Conservation (phyloP, 2,888 invertebrate genomes). For the Ophion obscuratus region DNA sequence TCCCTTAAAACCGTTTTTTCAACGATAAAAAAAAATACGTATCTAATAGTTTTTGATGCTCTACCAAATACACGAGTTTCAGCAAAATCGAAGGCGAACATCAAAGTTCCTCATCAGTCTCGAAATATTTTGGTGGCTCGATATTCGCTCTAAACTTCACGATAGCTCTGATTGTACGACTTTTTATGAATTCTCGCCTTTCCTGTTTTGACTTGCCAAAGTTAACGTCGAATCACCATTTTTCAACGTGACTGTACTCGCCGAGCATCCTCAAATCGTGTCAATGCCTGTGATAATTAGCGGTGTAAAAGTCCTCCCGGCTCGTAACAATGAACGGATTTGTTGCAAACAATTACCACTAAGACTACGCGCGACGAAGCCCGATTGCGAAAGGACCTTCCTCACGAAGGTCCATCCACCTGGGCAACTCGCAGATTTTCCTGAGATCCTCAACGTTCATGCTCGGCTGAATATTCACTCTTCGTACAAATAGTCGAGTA, state of each 20-base stretch:
- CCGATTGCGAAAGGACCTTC: constrained; percentile 36
- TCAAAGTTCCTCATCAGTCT: no score
- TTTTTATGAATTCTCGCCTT: not conserved
- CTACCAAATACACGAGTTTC: no score
- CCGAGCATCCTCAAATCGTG: constrained; percentile 67
- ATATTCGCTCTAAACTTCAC: no score
- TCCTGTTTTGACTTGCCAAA: not conserved
- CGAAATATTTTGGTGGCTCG: no score
- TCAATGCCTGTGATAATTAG: constrained; percentile 69
- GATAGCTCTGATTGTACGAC: no score
- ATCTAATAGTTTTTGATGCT: no score
- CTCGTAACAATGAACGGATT: constrained; percentile 62
- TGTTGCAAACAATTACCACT: constrained; percentile 47
- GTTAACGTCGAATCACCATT: constrained; percentile 23
- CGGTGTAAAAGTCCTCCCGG: constrained; percentile 56
- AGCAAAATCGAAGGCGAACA: no score
- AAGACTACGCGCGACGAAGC: constrained; percentile 8
- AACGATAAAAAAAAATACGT: no score
- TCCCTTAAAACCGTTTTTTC: no score
- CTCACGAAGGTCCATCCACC: constrained; percentile 10
- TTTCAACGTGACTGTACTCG: not conserved
- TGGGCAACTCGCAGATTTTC: constrained; percentile 3
- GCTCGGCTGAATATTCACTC: constrained; percentile 9
- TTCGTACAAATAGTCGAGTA: not conserved
- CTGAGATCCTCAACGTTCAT: not conserved